Conservation (phyloP, 2,797 vertebrate genomes). For the Semotilus atromaculatus region DNA sequence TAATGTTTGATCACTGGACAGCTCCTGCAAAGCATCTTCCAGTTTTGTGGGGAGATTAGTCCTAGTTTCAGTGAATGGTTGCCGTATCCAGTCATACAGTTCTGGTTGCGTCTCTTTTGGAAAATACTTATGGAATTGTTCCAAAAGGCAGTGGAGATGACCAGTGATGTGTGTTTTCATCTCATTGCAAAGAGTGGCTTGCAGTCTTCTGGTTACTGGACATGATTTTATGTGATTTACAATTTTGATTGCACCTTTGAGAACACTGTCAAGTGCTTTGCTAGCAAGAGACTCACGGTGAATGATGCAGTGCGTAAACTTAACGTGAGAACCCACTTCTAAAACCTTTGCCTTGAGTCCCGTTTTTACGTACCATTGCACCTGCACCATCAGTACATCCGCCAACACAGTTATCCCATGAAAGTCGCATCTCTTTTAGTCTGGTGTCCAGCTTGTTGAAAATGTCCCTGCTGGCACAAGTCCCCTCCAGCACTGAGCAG, state of each 20-base stretch:
- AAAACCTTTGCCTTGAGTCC: background rate
- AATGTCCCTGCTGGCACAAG: background rate
- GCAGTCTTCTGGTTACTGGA: background rate
- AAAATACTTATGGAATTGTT: background rate
- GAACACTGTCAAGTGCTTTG: background rate
- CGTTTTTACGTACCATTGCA: too few relatives aligned
- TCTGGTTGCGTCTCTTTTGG: background rate
- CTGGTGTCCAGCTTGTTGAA: slow-evolving; percentile 7
- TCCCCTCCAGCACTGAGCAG: background rate
- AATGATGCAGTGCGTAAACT: background rate
- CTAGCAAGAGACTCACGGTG: background rate
- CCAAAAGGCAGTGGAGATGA: background rate
- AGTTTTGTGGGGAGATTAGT: background rate
- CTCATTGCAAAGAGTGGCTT: background rate
- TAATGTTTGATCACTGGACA: too few relatives aligned
- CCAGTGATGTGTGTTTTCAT: background rate
- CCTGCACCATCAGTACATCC: background rate
- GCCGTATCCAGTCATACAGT: background rate
- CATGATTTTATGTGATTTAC: background rate
- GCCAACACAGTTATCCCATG: background rate
- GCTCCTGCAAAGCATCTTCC: too few relatives aligned
- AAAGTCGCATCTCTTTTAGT: background rate
- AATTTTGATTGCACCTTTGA: too few relatives aligned
- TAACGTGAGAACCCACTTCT: background rate
- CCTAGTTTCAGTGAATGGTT: background rate